Conservation (phyloP, 2,113 vertebrate species). For the Apteryx mantelli region DNA sequence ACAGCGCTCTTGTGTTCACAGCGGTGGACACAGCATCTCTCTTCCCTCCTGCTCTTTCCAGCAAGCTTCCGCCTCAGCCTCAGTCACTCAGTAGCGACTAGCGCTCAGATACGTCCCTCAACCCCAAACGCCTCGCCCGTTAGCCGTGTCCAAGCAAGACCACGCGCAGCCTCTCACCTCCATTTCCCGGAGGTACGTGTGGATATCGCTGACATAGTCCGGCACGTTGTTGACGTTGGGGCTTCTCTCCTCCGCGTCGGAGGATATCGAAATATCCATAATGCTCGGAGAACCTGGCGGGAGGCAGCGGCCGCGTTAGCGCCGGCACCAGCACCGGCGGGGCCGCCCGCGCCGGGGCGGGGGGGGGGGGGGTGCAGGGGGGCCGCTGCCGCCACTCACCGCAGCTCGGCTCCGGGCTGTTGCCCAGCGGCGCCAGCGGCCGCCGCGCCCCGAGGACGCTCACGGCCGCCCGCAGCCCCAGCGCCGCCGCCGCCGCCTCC, state of each 20-base stretch:
- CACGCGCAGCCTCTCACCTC: slow-evolving; percentile 82
- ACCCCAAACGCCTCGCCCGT: no score
- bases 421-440: no score
- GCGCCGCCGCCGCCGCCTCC: no score
- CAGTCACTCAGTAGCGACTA: background rate
- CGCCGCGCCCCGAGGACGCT: no score
- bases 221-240: slow-evolving; percentile 81
- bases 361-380: no score
- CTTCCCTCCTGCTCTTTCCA: background rate
- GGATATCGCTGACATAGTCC: slow-evolving; percentile 91
- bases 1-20: background rate
- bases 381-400: no score
- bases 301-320: background rate
- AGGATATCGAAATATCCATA: slow-evolving; percentile 89
- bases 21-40: background rate
- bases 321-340: fast-evolving
- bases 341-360: no score
- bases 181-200: slow-evolving; percentile 90
- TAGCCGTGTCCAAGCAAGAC: background rate
- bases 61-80: background rate
- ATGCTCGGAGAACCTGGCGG: slow-evolving; percentile 87
- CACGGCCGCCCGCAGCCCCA: no score
- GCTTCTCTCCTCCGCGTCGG: slow-evolving; percentile 84
- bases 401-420: no score
- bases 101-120: background rate